Evolutionary conservation across 2,888 invertebrate genomes (phyloP).

Genomic region (Ctenicera cuprea): DNA sequence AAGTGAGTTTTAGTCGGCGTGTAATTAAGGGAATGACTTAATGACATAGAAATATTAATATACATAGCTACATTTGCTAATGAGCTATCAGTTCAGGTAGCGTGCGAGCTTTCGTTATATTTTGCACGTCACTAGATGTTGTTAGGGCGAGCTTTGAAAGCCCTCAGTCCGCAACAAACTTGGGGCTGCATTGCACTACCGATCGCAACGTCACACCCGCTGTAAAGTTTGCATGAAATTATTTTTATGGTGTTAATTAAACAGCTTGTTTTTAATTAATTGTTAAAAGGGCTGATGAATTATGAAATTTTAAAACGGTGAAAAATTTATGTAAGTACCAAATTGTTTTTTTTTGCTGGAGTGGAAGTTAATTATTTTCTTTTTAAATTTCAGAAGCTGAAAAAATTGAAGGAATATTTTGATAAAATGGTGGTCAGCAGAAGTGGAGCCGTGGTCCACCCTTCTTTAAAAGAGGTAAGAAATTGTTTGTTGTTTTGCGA

Average conservation of each 20-base stretch:
- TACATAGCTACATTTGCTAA: slow-evolving; percentile 28
- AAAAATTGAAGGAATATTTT: slow-evolving; percentile 22
- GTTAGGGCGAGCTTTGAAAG: slow-evolving; percentile 44
- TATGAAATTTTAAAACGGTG: not conserved
- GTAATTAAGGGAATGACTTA: slow-evolving; percentile 17
- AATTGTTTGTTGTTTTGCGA: slow-evolving; percentile 1
- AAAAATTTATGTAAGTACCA: not conserved
- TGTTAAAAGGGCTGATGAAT: not conserved
- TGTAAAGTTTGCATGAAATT: not conserved
- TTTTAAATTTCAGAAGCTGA: slow-evolving; percentile 24
- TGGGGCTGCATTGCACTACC: slow-evolving; percentile 34
- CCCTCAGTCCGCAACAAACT: slow-evolving; percentile 36
- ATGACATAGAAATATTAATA: slow-evolving; percentile 20
- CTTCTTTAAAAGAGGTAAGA: slow-evolving; percentile 45
- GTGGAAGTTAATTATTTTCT: not conserved
- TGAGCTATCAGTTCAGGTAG: slow-evolving; percentile 47
- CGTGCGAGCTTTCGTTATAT: slow-evolving; percentile 53
- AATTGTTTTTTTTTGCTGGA: not conserved
- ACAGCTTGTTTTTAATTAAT: not conserved
- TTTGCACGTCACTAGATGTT: slow-evolving; percentile 52
- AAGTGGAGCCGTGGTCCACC: slow-evolving; percentile 39
- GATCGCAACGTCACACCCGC: slow-evolving; percentile 17
- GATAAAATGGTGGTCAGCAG: slow-evolving; percentile 44
- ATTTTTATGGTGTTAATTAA: not conserved
- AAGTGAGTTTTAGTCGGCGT: not conserved